Evolutionary conservation across 1,140 invertebrate genomes (phyloP), one percentile per base, ranked within the genome.

Genomic region (Drosophila willistoni): DNA sequence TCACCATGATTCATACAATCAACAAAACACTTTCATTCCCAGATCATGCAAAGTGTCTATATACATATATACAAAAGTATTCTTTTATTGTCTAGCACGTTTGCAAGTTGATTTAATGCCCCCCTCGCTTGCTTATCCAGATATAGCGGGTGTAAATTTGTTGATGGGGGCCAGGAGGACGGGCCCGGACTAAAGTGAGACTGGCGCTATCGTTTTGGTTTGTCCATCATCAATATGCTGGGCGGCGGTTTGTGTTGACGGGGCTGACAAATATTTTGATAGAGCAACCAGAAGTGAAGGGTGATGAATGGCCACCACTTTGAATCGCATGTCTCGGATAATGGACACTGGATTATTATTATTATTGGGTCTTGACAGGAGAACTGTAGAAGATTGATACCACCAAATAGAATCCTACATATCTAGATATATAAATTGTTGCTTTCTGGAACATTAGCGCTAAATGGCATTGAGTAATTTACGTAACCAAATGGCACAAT

Each of bases 181-280:
- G 17, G 19, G 17, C 19, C 17, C 17, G 14, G 14, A 44, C 42
- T 42, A 5, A n/a, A 14, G 3, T 17, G 42, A 14, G 13, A n/a
- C 41, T 42, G 41, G 44, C 1, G 22, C 14, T 47, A 47, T 47
- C 44, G 44, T 19, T 47, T 47, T 5, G 14, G 17, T 22, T 19
- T 47, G 44, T 51, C 44, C 19, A 51, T 51, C 44, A 51, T 29
- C 29, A 29, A 29, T 29, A 51, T 51, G 44, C 19, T 51, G 44
- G 44, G 44, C 44, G 17, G 3, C 9, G 44, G 17, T 51, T 29
- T 51, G 44, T 51, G 44, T 51, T 51, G 44, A 51, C 44, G 17
- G 17, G 17, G 2, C 17, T 51, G 71, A 72, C 79, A 86, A 85
- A 86, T 81, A 81, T 72, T 81, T 78, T 72, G 63, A 68, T 69